These are phyloP conservation scores for Raja brachyura DNA, from an alignment of 2,113 vertebrate genomes.

Conservation along the genomic window DNA sequence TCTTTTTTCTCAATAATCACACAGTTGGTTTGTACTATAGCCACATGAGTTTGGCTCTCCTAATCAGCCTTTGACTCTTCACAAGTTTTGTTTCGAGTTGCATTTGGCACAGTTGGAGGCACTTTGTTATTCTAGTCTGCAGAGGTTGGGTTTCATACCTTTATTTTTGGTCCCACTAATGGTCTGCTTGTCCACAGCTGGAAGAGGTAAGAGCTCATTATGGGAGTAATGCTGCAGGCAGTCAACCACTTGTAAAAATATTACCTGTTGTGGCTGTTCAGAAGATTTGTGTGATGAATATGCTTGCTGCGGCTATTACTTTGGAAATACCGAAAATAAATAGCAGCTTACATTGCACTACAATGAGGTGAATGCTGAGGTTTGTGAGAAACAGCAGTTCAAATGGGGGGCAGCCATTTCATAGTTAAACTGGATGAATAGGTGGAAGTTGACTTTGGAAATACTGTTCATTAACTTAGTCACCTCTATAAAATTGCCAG, in stretches of 20 bases:
- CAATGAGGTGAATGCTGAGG: background rate
- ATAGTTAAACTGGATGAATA: background rate
- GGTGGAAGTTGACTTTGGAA: background rate
- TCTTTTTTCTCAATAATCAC: background rate
- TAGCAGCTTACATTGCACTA: background rate
- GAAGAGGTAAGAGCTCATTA: background rate
- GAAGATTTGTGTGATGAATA: slow-evolving; percentile 3
- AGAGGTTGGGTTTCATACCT: background rate
- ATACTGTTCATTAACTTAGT: background rate
- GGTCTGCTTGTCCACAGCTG: background rate
- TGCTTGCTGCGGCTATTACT: background rate
- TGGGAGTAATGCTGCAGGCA: background rate
- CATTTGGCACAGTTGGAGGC: background rate
- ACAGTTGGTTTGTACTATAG: background rate
- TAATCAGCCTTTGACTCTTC: background rate
- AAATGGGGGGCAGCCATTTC: background rate
- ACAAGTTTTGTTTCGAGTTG: background rate
- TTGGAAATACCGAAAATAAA: background rate
- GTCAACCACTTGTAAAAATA: slow-evolving; percentile 20
- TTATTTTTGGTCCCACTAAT: background rate
- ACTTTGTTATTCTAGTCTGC: background rate
- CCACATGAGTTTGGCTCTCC: no score
- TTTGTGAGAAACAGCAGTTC: background rate
- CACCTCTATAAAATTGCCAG: background rate
- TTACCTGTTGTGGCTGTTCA: background rate